Conservation (phyloP, 2,888 invertebrate genomes). For the Trachelus troglodyta region DNA sequence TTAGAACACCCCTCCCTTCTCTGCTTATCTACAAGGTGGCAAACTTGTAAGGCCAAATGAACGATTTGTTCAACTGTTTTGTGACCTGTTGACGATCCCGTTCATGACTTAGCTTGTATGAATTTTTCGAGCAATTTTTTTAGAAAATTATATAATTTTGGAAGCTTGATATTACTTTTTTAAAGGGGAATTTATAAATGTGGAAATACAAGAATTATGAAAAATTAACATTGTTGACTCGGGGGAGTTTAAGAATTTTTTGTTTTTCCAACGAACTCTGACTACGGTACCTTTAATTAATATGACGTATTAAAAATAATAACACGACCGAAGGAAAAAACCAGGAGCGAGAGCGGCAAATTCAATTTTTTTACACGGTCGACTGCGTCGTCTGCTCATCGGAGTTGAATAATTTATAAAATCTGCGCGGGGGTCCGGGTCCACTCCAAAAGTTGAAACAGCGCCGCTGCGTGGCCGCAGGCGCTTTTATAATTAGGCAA, state of each 20-base stretch:
- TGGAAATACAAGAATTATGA: no score
- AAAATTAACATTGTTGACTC: no score
- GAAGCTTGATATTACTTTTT: no score
- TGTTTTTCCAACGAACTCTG: constrained; percentile 9
- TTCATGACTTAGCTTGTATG: not conserved
- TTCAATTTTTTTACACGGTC: constrained; percentile 41
- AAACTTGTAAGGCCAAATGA: not conserved
- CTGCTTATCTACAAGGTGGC: not conserved
- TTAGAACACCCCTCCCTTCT: not conserved
- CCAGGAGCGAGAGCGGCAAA: constrained; percentile 8
- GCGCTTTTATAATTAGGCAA: constrained; percentile 62
- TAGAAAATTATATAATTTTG: no score
- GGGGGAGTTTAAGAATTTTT: constrained; percentile 15
- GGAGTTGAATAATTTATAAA: constrained; percentile 51
- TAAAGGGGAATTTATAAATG: no score
- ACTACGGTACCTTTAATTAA: constrained; percentile 37
- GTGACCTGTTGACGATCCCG: not conserved
- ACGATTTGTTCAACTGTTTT: constrained; percentile 8
- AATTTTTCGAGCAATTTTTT: not conserved
- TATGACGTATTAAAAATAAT: constrained; percentile 43
- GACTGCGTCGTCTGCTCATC: constrained; percentile 24
- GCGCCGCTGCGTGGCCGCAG: constrained; percentile 41
- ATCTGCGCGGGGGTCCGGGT: constrained; percentile 39
- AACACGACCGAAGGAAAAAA: constrained; percentile 22
- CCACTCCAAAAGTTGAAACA: constrained; percentile 47